A percentile compares a stretch with the other conserved stretches of the same genome.
Conservation (phyloP, 2,797 vertebrate species). For the Novumbra hubbsi region DNA sequence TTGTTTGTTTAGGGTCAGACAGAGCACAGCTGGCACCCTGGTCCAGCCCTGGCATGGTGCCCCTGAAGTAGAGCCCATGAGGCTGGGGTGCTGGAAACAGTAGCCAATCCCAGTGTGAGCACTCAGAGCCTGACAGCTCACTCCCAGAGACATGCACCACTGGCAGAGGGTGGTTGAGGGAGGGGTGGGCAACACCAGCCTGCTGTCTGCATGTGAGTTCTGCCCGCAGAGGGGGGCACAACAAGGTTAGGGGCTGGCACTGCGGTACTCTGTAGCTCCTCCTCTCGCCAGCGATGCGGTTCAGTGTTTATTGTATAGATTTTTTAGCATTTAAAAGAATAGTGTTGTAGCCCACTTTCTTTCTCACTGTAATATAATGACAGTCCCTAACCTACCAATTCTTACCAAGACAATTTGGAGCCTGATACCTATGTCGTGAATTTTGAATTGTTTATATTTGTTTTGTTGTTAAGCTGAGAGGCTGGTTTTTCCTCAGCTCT, state of each 20-base stretch:
- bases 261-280: slow-evolving; percentile 18
- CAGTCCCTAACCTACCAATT: not conserved
- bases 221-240: slow-evolving; percentile 15
- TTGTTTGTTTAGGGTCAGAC: not conserved
- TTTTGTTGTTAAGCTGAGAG: not conserved
- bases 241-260: slow-evolving; percentile 20
- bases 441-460: not conserved
- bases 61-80: not conserved
- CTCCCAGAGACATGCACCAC: slow-evolving; percentile 9
- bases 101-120: slow-evolving; percentile 17
- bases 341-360: not conserved
- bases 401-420: not conserved
- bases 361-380: not conserved
- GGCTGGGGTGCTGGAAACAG: slow-evolving; percentile 4
- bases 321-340: not conserved
- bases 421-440: not conserved
- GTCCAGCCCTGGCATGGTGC: slow-evolving; percentile 8
- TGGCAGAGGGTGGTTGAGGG: not conserved
- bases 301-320: not conserved
- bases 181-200: not conserved
- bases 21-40: not conserved
- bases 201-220: slow-evolving; percentile 9
- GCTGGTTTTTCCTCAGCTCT: not conserved
- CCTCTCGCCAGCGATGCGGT: not conserved
- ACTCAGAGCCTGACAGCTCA: slow-evolving; percentile 19